Evolutionary conservation across 2,888 invertebrate species (phyloP).

Genomic region (Drosophila falleni): DNA sequence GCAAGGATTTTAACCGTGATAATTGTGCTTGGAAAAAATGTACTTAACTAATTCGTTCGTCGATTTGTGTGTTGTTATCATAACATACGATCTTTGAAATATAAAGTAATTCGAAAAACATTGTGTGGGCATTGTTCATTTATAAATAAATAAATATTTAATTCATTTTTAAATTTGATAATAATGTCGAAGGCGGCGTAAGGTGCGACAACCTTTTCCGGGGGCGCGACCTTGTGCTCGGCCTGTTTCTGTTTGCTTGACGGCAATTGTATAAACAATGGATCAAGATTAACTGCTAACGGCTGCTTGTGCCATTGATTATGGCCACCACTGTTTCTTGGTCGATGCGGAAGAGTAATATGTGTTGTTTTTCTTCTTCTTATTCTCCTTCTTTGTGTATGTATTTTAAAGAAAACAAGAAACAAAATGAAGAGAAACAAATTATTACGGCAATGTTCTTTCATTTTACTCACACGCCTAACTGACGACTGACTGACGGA

Average conservation of each 20-base stretch:
- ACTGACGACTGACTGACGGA: constrained; percentile 17
- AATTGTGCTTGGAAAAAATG: not conserved
- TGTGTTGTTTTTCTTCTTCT: constrained; percentile 35
- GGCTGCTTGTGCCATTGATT: constrained; percentile 35
- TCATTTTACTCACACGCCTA: constrained; percentile 60
- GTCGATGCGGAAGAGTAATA: constrained; percentile 71
- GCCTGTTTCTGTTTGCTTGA: constrained; percentile 62
- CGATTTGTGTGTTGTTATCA: no score
- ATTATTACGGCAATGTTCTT: constrained; percentile 73
- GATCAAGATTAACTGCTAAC: constrained; percentile 36
- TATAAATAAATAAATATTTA: constrained; percentile 8
- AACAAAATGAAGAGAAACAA: constrained; percentile 40
- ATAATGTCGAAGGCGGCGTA: constrained; percentile 37
- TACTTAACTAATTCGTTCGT: not conserved
- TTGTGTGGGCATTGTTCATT: constrained; percentile 10
- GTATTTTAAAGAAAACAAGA: constrained; percentile 43
- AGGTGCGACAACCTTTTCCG: constrained; percentile 66
- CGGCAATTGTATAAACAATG: constrained; percentile 71
- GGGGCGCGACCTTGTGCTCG: constrained; percentile 63
- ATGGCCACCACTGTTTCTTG: constrained; percentile 38
- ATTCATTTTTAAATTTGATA: constrained; percentile 12
- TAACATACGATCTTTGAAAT: not conserved
- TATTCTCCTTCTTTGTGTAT: constrained; percentile 34
- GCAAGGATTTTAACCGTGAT: no score
- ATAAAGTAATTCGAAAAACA: not conserved